These are phyloP conservation scores for Psophia crepitans DNA, from an alignment of 2,113 vertebrate species.

Conservation along the genomic window DNA sequence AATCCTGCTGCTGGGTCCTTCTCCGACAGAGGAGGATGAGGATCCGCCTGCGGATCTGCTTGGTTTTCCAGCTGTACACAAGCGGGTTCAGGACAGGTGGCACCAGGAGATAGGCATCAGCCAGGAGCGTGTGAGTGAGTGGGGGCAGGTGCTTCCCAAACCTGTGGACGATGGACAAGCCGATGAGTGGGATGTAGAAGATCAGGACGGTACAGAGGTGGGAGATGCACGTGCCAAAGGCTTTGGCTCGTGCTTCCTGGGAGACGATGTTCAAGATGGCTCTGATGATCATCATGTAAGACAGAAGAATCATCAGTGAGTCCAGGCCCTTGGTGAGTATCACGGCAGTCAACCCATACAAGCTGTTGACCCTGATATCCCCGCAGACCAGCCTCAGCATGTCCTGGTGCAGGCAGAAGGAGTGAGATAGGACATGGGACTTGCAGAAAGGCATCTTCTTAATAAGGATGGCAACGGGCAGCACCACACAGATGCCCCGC, in stretches of 20 bases:
- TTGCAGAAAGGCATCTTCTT: conserved; percentile 1
- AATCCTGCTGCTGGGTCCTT: not conserved
- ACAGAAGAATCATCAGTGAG: conserved; percentile 24
- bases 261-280: not conserved
- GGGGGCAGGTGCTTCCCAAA: not conserved
- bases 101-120: conserved; percentile 5
- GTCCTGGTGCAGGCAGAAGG: conserved; percentile 63
- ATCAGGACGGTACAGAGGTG: conserved; percentile 48
- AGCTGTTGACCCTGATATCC: not conserved
- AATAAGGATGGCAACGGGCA: not conserved
- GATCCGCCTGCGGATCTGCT: not conserved
- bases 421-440: conserved; percentile 16
- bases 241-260: not conserved
- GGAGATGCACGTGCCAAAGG: not conserved
- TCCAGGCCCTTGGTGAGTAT: not conserved
- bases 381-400: conserved; percentile 13
- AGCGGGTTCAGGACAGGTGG: conserved; percentile 23
- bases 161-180: conserved; percentile 19
- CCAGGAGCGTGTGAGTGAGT: not conserved
- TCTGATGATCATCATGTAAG: conserved; percentile 7
- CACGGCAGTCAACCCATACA: not conserved
- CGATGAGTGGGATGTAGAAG: conserved; percentile 17
- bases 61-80: conserved; percentile 44
- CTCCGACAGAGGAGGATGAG: not conserved
- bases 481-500: not conserved